These are phyloP conservation scores for Osmerus eperlanus DNA, from an alignment of 2,113 vertebrate genomes.

Conservation along the genomic window DNA sequence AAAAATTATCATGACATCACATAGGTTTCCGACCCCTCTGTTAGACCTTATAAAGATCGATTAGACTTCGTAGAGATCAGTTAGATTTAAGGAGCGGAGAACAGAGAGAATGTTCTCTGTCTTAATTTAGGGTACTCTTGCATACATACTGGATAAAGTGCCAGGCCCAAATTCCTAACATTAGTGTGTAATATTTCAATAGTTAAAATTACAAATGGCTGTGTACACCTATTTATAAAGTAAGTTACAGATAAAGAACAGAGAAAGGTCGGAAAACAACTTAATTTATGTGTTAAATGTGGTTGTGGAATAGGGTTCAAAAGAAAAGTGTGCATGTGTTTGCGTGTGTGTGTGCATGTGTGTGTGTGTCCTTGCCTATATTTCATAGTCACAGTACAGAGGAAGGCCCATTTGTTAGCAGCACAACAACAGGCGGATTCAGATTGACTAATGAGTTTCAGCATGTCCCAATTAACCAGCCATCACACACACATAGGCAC, in stretches of 20 bases:
- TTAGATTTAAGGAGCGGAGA: no score
- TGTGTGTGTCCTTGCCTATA: slow-evolving; percentile 50
- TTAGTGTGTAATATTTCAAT: not conserved
- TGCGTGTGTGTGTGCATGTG: slow-evolving; percentile 20
- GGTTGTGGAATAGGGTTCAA: no score
- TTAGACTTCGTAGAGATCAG: no score
- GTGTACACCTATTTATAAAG: slow-evolving; percentile 61
- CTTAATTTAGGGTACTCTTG: no score
- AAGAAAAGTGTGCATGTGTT: not conserved
- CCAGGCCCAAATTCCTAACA: not conserved
- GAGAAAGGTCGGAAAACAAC: slow-evolving; percentile 64
- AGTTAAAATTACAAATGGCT: slow-evolving; percentile 29
- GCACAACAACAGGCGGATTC: slow-evolving; percentile 71
- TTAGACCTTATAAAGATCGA: no score
- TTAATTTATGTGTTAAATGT: slow-evolving; percentile 66
- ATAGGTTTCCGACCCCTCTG: no score
- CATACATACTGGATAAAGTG: not conserved
- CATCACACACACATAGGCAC: slow-evolving; percentile 49
- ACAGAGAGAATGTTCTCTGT: no score
- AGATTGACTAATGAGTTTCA: slow-evolving; percentile 81
- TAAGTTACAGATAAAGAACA: slow-evolving; percentile 58
- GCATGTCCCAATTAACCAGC: slow-evolving; percentile 79
- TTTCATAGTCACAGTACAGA: slow-evolving; percentile 67
- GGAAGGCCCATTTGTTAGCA: slow-evolving; percentile 73
- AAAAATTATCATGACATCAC: no score